Percentiles rank a stretch among this genome's conserved stretches.
Evolutionary conservation across 2,797 vertebrate genomes (phyloP).

Genomic region (Cacajao melanocephalus): DNA sequence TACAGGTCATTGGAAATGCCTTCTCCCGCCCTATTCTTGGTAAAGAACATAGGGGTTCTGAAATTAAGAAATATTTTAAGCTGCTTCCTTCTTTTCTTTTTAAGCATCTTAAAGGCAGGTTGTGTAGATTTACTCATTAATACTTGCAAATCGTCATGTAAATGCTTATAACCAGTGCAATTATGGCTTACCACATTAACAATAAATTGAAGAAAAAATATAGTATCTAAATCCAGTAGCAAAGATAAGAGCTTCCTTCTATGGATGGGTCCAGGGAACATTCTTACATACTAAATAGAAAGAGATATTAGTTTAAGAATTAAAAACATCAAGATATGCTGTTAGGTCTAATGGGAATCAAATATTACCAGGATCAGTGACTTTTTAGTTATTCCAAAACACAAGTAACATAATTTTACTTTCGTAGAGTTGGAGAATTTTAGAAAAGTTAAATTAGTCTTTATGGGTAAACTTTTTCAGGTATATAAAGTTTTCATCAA

Average conservation of each 20-base stretch:
- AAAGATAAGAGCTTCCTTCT: not conserved
- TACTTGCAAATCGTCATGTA: not conserved
- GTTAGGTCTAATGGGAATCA: not conserved
- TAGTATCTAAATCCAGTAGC: not conserved
- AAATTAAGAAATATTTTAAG: not conserved
- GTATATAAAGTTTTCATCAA: not conserved
- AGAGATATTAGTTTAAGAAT: not conserved
- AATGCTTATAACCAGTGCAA: not conserved
- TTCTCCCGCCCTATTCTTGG: not conserved
- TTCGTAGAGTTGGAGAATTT: not conserved
- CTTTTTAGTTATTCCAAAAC: not conserved
- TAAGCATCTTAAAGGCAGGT: not conserved
- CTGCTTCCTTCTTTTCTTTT: not conserved
- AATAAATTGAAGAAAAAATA: not conserved
- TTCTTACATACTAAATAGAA: not conserved
- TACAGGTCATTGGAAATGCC: not conserved
- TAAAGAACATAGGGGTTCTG: not conserved
- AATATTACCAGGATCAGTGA: not conserved
- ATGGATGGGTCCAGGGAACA: not conserved
- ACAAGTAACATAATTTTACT: not conserved
- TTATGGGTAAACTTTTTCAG: not conserved
- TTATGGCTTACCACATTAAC: not conserved
- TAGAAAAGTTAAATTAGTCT: not conserved
- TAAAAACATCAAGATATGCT: not conserved
- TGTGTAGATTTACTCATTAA: not conserved